phyloP scores from a whole-genome alignment of 2,797 vertebrate species.

The Cuniculus paca region DNA sequence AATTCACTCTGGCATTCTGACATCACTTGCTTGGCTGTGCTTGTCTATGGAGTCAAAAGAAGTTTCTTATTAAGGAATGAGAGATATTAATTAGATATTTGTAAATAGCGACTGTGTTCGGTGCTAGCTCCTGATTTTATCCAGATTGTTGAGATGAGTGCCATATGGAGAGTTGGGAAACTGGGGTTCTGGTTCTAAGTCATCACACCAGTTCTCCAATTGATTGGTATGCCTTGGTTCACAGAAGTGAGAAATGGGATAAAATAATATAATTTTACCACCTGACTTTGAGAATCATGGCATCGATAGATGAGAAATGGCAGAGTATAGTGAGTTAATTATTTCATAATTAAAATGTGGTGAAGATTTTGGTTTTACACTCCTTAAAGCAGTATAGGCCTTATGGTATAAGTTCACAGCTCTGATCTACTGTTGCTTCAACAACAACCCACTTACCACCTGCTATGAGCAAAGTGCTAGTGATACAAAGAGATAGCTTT shows the following conservation, averaged over 20 bases:
- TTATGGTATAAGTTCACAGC: constrained; percentile 33
- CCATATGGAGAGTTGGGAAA: constrained; percentile 31
- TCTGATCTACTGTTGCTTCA: constrained; percentile 21
- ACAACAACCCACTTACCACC: constrained; percentile 25
- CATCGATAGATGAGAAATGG: constrained; percentile 1
- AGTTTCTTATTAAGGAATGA: constrained; percentile 68
- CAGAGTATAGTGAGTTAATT: constrained; percentile 42
- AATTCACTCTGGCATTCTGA: constrained; percentile 77
- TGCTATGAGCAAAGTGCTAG: constrained; percentile 14
- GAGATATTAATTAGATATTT: constrained; percentile 73
- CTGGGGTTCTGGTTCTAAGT: neutral
- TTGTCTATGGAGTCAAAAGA: constrained; percentile 59
- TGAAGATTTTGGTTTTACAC: neutral
- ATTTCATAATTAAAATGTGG: constrained; percentile 52
- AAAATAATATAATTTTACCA: constrained; percentile 12
- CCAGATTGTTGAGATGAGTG: neutral
- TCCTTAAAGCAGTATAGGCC: neutral
- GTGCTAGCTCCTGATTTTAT: constrained; percentile 46
- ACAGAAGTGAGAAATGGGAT: constrained; percentile 5
- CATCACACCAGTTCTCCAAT: neutral
- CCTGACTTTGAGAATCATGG: neutral
- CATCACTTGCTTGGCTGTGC: constrained; percentile 63
- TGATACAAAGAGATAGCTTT: constrained; percentile 30
- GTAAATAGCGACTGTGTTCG: neutral
- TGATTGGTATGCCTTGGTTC: neutral